Percentiles rank a stretch among this genome's conserved stretches.
Conservation (phyloP, 2,797 vertebrate species). For the Anguilla anguilla region DNA sequence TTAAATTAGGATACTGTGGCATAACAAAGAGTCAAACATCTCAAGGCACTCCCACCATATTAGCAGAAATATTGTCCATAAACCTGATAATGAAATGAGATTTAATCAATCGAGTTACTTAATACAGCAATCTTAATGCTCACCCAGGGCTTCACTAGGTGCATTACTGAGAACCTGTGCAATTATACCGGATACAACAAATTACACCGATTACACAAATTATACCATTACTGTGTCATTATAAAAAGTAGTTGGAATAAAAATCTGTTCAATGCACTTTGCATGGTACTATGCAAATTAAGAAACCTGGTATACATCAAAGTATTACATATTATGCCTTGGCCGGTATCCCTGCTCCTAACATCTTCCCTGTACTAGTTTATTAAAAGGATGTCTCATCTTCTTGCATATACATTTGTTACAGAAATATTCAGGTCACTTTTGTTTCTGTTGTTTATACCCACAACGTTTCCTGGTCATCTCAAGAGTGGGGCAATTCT, state of each 20-base stretch:
- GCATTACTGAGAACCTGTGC: not conserved
- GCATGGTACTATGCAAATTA: not conserved
- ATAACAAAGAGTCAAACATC: not conserved
- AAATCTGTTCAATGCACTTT: not conserved
- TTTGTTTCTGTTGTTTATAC: not conserved
- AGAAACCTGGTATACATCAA: not conserved
- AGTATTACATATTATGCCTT: not conserved
- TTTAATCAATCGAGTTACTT: not conserved
- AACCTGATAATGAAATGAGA: conserved; percentile 6
- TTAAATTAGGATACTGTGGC: not conserved
- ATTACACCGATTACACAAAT: not conserved
- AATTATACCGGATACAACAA: not conserved
- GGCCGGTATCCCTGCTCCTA: not conserved
- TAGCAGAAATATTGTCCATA: not conserved
- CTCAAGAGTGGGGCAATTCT: not conserved
- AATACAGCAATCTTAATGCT: not conserved
- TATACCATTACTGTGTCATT: not conserved
- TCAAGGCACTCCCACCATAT: not conserved
- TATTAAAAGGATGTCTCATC: not conserved
- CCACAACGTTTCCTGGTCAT: not conserved
- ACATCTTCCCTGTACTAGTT: not conserved
- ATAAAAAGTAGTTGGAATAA: not conserved
- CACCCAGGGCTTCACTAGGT: not conserved
- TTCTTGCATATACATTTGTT: not conserved
- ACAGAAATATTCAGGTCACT: not conserved